Evolutionary conservation across 1,140 invertebrate species (phyloP), one percentile per base, ranked within the genome.

Genomic region (Cydia strobilella): DNA sequence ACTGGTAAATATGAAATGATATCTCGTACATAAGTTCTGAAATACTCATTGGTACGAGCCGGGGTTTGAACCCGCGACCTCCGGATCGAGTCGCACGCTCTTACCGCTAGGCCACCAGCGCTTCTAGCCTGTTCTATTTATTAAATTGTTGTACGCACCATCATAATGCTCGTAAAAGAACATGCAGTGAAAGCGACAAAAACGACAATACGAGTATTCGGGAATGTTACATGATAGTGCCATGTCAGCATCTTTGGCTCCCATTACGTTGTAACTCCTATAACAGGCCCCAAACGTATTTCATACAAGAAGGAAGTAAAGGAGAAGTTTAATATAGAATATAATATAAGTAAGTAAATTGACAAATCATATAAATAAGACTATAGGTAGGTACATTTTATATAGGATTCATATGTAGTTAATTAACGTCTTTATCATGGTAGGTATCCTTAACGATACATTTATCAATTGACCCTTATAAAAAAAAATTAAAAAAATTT

Each of bases 171-270:
- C 54, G 20, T 59, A 59, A 59, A 59, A 59, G 0, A 59, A 10
- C n/a, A 54, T 59, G 18, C 54, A 23, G 9, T 6, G 23, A 54
- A 59, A 23, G 54, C 54, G 10, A 59, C 7, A 23, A 23, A 59
- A 59, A 59, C 20, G 23, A 59, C 51, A 59, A 18, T 59, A 59
- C 54, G 54, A 23, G 54, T 59, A 59, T 23, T 59, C 54, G 4
- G 20, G 2, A 12, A 7, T 59, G 54, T 59, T 59, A 59, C 18
- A 59, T 59, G 54, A 59, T 59, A 23, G 20, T 59, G 54, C 54
- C 18, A 59, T 59, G 54, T 23, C 54, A 20, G 20, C 54, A 59
- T 59, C n/a, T 51, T 51, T 59, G n/a, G 54, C 20, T 23, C 54
- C 9, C 54, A 23, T 59, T 20, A 59, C 54, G 4, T 59, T 12